These are phyloP conservation scores for Lepidurus couesii DNA, from an alignment of 1,140 invertebrate genomes.

Conservation along the genomic window DNA sequence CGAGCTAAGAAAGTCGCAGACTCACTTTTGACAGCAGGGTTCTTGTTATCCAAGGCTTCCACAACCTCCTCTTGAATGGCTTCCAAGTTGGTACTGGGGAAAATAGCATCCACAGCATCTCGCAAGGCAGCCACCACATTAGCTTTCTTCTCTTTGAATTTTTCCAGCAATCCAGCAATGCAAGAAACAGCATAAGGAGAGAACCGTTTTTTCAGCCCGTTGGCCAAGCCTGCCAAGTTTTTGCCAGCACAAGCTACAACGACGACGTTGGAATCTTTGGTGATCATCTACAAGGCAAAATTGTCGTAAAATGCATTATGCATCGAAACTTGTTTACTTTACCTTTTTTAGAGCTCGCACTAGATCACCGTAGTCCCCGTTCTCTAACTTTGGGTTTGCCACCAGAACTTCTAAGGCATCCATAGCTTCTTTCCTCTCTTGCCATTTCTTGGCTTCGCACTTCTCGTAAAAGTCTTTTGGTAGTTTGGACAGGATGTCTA, in stretches of 20 bases:
- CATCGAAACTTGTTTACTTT: constrained; percentile 37
- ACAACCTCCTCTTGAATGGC: constrained; percentile 76
- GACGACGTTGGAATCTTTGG: constrained; percentile 93
- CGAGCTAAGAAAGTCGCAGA: constrained; percentile 81
- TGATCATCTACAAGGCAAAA: constrained; percentile 57
- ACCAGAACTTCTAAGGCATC: constrained; percentile 71
- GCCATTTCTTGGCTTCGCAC: constrained; percentile 95
- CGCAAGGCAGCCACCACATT: constrained; percentile 77
- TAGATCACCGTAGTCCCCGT: constrained; percentile 86
- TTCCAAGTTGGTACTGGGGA: constrained; percentile 73
- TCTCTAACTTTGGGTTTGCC: constrained; percentile 75
- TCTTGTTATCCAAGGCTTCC: constrained; percentile 86
- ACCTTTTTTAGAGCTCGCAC: constrained; percentile 85
- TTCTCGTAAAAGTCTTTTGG: constrained; percentile 96
- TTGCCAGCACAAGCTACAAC: constrained; percentile 81
- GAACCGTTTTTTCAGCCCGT: constrained; percentile 83
- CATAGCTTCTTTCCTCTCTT: constrained; percentile 86
- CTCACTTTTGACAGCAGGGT: constrained; percentile 89
- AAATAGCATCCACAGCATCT: constrained; percentile 90
- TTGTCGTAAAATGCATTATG: constrained; percentile 34
- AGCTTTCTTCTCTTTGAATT: constrained; percentile 96
- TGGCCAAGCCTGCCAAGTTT: constrained; percentile 73
- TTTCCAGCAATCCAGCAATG: constrained; percentile 76
- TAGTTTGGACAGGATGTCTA: constrained; percentile 85
- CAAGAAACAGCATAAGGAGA: constrained; percentile 72